Percentiles rank a stretch among this genome's conserved stretches.
These are phyloP conservation scores for Myripristis murdjan DNA, from an alignment of 2,797 vertebrate genomes.

Conservation along the genomic window DNA sequence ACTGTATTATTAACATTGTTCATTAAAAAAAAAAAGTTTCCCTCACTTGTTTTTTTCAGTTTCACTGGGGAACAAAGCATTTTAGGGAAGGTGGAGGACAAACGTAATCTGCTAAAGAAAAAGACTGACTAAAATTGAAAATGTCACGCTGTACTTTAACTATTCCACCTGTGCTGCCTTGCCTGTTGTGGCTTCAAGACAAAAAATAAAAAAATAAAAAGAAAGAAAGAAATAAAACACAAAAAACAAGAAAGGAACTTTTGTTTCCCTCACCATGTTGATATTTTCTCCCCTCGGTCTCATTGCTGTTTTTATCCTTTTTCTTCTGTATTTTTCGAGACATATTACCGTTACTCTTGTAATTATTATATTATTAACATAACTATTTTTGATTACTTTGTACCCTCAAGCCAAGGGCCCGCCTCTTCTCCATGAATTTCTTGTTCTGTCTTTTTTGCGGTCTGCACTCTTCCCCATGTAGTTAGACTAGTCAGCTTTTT, in stretches of 20 bases:
- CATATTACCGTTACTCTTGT: conserved; percentile 82
- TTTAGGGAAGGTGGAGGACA: background rate
- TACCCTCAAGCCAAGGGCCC: conserved; percentile 62
- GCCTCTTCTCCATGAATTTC: conserved; percentile 56
- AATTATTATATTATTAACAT: conserved; percentile 78
- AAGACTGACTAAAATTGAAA: too few species aligned
- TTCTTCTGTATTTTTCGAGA: conserved; percentile 71
- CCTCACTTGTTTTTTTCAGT: background rate
- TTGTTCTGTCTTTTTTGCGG: conserved; percentile 25
- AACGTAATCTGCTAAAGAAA: conserved; percentile 10
- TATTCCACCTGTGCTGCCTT: conserved; percentile 59
- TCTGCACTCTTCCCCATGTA: conserved; percentile 63
- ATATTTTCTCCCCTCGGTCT: conserved; percentile 40
- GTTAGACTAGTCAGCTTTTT: conserved; percentile 36
- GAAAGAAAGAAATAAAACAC: too few species aligned
- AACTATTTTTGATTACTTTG: conserved; percentile 67
- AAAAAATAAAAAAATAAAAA: too few species aligned
- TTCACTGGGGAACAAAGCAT: too few species aligned
- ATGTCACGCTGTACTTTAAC: conserved; percentile 10
- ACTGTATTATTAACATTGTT: too few species aligned
- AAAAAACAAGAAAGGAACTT: conserved; percentile 5
- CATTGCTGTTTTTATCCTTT: conserved; percentile 67
- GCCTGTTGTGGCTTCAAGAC: conserved; percentile 27
- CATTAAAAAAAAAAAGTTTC: too few species aligned
- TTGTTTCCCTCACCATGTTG: conserved; percentile 23